These are phyloP conservation scores for Cheiracanthium punctorium DNA, from an alignment of 2,888 invertebrate genomes.

Conservation along the genomic window DNA sequence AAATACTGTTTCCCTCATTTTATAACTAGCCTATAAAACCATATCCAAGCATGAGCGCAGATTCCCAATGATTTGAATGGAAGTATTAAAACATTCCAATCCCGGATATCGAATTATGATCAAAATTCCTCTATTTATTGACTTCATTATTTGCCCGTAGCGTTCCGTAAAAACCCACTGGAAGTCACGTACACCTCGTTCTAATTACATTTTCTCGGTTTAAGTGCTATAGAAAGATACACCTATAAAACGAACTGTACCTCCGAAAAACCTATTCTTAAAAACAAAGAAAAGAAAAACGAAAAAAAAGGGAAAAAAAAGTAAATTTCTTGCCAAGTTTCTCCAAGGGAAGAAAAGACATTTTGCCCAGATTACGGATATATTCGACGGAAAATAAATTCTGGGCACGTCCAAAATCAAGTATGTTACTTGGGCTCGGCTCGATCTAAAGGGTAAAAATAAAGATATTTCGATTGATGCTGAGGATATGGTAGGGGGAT, in stretches of 20 bases:
- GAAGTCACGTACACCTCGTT: slow-evolving; percentile 32
- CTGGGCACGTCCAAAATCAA: slow-evolving; percentile 60
- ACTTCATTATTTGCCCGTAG: neutral
- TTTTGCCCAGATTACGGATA: slow-evolving; percentile 56
- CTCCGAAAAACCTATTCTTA: slow-evolving; percentile 8
- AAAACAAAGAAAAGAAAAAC: too few species aligned
- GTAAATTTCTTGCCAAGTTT: slow-evolving; percentile 18
- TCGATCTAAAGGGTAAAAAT: slow-evolving; percentile 49
- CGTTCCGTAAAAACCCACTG: neutral
- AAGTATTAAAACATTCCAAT: too few species aligned
- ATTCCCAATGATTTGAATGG: too few species aligned
- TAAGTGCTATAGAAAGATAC: slow-evolving; percentile 10
- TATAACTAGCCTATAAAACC: too few species aligned
- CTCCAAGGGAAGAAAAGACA: slow-evolving; percentile 41
- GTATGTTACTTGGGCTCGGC: slow-evolving; percentile 22
- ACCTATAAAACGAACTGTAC: slow-evolving; percentile 16
- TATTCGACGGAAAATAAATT: slow-evolving; percentile 47
- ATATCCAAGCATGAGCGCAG: too few species aligned
- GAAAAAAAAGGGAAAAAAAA: neutral
- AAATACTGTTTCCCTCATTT: too few species aligned
- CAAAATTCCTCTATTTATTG: neutral
- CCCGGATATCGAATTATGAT: neutral
- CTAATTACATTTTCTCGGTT: slow-evolving; percentile 35
- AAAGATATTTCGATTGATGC: slow-evolving; percentile 37
- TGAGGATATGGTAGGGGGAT: slow-evolving; percentile 16